These are phyloP conservation scores for Archegozetes longisetosus DNA, from an alignment of 1,140 invertebrate species.

Conservation along the genomic window DNA sequence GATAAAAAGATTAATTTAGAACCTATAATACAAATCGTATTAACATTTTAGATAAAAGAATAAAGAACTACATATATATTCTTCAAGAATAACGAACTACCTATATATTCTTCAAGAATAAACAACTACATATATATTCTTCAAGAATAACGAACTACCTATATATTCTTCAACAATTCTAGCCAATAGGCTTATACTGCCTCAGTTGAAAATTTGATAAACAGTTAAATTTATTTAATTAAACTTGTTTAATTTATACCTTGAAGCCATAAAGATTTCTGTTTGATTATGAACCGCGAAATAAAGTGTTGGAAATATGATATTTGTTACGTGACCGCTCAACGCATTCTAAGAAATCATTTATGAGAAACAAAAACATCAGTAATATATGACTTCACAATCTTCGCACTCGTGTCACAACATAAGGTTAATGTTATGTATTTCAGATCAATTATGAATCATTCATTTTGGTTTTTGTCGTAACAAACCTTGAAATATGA, in stretches of 20 bases:
- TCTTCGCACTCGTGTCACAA: too few relatives aligned
- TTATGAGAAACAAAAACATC: too few relatives aligned
- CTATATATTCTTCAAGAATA: not conserved
- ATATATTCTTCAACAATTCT: not conserved
- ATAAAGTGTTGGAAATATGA: not conserved
- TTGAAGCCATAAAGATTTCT: not conserved
- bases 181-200: not conserved
- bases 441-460: not conserved
- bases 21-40: too few relatives aligned
- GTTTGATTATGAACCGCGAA: not conserved
- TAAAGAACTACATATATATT: not conserved
- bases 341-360: slow-evolving; percentile 12
- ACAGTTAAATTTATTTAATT: too few relatives aligned
- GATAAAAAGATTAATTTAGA: not conserved
- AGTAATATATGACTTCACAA: too few relatives aligned
- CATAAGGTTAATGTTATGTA: too few relatives aligned
- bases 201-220: too few relatives aligned
- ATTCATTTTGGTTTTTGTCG: not conserved
- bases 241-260: too few relatives aligned
- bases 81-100: not conserved
- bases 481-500: not conserved
- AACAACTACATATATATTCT: not conserved
- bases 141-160: not conserved
- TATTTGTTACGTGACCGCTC: not conserved
- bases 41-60: too few relatives aligned